Evolutionary conservation across 1,140 invertebrate species (phyloP).

Genomic region (Monomorium pharaonis): DNA sequence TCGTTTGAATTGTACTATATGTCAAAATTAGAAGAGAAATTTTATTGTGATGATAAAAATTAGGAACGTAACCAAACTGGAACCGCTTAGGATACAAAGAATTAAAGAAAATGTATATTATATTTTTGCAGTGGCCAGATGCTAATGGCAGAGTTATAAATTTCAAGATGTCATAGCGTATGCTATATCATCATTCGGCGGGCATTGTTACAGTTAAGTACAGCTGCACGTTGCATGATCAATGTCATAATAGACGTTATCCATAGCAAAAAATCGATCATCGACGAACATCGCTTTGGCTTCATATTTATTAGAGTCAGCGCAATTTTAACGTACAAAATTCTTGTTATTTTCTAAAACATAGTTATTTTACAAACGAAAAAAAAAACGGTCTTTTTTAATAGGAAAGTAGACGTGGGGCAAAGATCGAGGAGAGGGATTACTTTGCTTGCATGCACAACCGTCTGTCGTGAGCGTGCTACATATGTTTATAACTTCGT

Average conservation of each 20-base stretch:
- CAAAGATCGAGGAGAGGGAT: neutral
- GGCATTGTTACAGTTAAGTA: neutral
- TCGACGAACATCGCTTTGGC: neutral
- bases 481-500: too few relatives aligned
- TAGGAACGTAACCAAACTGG: constrained; percentile 1
- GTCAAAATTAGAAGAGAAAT: too few relatives aligned
- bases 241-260: neutral
- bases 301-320: constrained; percentile 6
- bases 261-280: neutral
- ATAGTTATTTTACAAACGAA: neutral
- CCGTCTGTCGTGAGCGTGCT: neutral
- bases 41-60: neutral
- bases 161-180: constrained; percentile 33
- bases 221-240: neutral
- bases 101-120: neutral
- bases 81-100: neutral
- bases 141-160: constrained; percentile 23
- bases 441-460: neutral
- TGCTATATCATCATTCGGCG: constrained; percentile 14
- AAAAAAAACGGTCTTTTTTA: neutral
- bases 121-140: constrained; percentile 54
- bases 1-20: neutral
- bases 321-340: neutral
- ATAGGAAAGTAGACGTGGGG: neutral
- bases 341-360: neutral